Evolutionary conservation across 2,797 vertebrate genomes (phyloP).

Genomic region (Sciurus vulgaris): DNA sequence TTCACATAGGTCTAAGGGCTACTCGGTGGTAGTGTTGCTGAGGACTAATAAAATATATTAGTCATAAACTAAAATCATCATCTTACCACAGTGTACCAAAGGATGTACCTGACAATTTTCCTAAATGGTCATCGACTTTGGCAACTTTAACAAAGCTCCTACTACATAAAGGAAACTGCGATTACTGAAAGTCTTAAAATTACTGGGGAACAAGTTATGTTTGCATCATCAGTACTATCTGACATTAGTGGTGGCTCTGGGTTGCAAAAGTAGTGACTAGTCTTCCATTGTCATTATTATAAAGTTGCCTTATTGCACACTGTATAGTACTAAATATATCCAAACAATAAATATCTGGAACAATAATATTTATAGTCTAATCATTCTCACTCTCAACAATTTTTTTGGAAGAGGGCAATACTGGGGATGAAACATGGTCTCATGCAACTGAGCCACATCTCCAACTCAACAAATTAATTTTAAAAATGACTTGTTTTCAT

Average conservation of each 20-base stretch:
- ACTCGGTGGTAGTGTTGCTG: background rate
- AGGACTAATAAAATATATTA: background rate
- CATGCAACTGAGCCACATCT: background rate
- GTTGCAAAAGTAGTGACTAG: background rate
- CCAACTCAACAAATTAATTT: background rate
- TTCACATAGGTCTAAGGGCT: background rate
- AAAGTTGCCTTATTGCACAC: background rate
- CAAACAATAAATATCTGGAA: background rate
- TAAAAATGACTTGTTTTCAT: background rate
- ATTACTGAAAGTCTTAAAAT: background rate
- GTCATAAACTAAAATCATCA: slow-evolving; percentile 25
- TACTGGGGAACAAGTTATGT: background rate
- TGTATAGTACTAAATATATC: background rate
- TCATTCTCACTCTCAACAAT: background rate
- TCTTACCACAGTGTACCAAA: slow-evolving; percentile 33
- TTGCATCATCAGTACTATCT: background rate
- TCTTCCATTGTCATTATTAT: slow-evolving; percentile 15
- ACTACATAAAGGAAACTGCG: background rate
- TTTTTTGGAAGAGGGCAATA: background rate
- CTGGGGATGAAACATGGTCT: background rate
- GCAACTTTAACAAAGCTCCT: background rate
- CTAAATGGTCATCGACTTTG: background rate
- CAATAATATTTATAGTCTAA: background rate
- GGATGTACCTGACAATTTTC: slow-evolving; percentile 5
- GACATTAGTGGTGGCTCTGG: background rate